phyloP scores from a whole-genome alignment of 2,113 vertebrate genomes.

The Daboia siamensis region DNA sequence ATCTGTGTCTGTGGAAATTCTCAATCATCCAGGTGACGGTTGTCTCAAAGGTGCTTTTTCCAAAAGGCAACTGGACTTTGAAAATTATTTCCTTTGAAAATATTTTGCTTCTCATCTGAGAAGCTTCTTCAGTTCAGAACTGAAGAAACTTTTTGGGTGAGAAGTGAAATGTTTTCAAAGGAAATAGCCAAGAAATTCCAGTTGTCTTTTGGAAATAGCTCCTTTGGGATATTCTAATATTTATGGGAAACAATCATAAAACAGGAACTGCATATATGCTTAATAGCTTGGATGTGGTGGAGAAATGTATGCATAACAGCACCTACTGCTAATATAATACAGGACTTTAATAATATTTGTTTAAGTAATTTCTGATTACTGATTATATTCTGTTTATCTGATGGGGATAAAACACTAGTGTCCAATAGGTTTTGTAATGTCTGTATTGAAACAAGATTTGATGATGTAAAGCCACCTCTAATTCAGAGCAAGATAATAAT shows the following conservation, averaged over 20 bases:
- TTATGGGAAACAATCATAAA: neutral
- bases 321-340: constrained; percentile 3
- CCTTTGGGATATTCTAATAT: neutral
- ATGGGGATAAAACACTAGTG: neutral
- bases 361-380: constrained; percentile 12
- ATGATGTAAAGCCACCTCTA: constrained; percentile 24
- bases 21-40: neutral
- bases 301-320: neutral
- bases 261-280: neutral
- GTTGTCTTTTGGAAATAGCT: neutral
- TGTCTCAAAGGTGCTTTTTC: neutral
- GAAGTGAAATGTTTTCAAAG: neutral
- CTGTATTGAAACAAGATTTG: constrained; percentile 4
- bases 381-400: neutral
- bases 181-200: neutral
- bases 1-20: neutral
- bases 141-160: neutral
- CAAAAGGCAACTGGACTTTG: neutral
- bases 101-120: no score
- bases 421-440: neutral
- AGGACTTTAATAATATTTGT: neutral
- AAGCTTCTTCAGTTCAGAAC: neutral
- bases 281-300: neutral
- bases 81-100: no score
- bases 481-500: constrained; percentile 30